A percentile compares a stretch with the other conserved stretches of the same genome.
Evolutionary conservation across 2,113 vertebrate genomes (phyloP).

Genomic region (Oxyura jamaicensis): DNA sequence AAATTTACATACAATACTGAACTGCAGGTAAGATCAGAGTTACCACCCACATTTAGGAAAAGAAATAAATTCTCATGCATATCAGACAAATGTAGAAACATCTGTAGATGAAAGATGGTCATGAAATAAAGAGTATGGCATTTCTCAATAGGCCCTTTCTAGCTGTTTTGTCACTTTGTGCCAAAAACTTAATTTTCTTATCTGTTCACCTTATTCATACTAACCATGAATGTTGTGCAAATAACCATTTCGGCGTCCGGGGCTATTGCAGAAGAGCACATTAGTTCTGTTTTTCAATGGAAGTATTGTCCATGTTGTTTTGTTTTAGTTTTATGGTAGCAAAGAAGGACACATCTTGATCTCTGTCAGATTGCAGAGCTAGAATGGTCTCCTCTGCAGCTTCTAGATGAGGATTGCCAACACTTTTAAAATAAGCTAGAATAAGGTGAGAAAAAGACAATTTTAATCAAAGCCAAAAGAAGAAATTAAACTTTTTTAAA

Average conservation of each 20-base stretch:
- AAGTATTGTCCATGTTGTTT: slow-evolving; percentile 70
- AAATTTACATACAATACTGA: neutral
- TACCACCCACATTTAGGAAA: neutral
- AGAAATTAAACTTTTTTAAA: neutral
- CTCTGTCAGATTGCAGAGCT: slow-evolving; percentile 86
- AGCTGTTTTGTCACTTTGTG: neutral
- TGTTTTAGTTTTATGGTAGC: slow-evolving; percentile 84
- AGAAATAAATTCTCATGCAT: neutral
- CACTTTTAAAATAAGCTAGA: slow-evolving; percentile 88
- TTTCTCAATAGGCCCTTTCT: neutral
- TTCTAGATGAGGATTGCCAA: slow-evolving; percentile 87
- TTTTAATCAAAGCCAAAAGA: neutral
- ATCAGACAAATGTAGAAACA: neutral
- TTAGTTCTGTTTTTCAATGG: slow-evolving; percentile 52
- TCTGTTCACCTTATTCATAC: neutral
- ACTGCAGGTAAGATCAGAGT: neutral
- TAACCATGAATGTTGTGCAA: rapidly evolving
- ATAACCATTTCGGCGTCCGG: neutral
- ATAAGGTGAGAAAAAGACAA: neutral
- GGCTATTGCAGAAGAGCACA: neutral
- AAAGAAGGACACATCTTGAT: slow-evolving; percentile 90
- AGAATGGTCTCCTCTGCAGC: slow-evolving; percentile 86
- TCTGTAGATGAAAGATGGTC: neutral
- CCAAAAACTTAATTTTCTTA: neutral
- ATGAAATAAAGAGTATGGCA: neutral